Evolutionary conservation across 2,797 vertebrate species (phyloP).

Genomic region (Denticeps clupeoides): DNA sequence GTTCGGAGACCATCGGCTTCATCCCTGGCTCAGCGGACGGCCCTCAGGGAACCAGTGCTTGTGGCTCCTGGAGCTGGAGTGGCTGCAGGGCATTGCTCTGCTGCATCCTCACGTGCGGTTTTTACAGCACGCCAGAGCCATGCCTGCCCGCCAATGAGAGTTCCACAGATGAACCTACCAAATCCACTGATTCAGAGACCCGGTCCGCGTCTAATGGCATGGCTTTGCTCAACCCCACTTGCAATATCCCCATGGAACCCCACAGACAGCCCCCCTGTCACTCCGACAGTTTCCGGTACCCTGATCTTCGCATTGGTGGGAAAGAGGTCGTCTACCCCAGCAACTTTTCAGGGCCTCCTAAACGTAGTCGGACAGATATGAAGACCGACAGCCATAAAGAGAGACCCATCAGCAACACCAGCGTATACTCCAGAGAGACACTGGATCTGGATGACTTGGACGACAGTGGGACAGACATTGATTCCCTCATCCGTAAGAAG

Average conservation of each 20-base stretch:
- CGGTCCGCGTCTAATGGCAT: conserved; percentile 53
- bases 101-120: conserved; percentile 82
- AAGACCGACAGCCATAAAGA: conserved; percentile 44
- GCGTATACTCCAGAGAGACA: conserved; percentile 78
- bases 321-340: conserved; percentile 65
- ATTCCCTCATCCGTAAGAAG: conserved; percentile 91
- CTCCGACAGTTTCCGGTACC: conserved; percentile 87
- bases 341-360: conserved; percentile 18
- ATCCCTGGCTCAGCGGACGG: conserved; percentile 75
- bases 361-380: conserved; percentile 43
- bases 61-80: conserved; percentile 80
- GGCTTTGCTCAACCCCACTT: conserved; percentile 51
- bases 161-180: conserved; percentile 60
- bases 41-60: conserved; percentile 43
- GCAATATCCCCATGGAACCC: conserved; percentile 49
- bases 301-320: conserved; percentile 77
- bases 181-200: conserved; percentile 31
- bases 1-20: conserved; percentile 77
- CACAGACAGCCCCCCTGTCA: conserved; percentile 50
- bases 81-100: conserved; percentile 78
- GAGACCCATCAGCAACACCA: conserved; percentile 62
- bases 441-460: conserved; percentile 78
- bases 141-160: conserved; percentile 62
- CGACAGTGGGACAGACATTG: conserved; percentile 82
- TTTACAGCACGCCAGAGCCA: conserved; percentile 69